A percentile compares a stretch with the other conserved stretches of the same genome.
phyloP scores from a whole-genome alignment of 2,888 invertebrate genomes.

The Scaptomyza caliginosa region DNA sequence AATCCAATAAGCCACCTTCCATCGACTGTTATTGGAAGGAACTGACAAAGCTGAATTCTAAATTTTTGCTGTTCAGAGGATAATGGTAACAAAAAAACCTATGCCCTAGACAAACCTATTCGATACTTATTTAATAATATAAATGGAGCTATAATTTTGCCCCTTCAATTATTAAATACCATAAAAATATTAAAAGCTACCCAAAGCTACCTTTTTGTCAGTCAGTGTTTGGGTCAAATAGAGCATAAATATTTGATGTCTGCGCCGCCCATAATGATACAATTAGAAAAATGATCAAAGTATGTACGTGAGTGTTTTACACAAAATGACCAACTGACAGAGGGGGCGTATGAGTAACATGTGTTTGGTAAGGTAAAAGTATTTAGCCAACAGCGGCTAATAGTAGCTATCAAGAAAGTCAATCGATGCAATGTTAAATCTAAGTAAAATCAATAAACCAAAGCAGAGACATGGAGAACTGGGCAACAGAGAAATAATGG shows the following conservation, averaged over 20 bases:
- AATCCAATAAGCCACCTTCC: constrained; percentile 3
- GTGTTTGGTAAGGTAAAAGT: constrained; percentile 18
- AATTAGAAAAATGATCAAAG: constrained; percentile 50
- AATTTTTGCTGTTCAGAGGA: background rate
- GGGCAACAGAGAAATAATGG: constrained; percentile 13
- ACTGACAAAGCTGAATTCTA: background rate
- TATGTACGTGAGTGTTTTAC: constrained; percentile 58
- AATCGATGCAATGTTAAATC: constrained; percentile 67
- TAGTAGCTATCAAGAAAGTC: constrained; percentile 52
- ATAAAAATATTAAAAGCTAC: no score
- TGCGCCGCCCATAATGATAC: constrained; percentile 47
- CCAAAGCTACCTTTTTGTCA: no score
- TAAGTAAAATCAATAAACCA: constrained; percentile 31
- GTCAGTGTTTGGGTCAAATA: constrained; percentile 43
- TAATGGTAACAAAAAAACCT: background rate
- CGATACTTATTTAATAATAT: no score
- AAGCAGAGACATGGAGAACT: background rate
- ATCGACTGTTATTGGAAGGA: background rate
- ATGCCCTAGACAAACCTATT: no score
- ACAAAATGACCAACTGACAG: constrained; percentile 22
- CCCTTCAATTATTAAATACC: no score
- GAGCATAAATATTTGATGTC: constrained; percentile 63
- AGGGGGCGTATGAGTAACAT: constrained; percentile 32
- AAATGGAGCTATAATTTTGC: no score
- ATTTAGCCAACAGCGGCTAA: constrained; percentile 13